Base-by-base conservation (phyloP, 2,888 invertebrate species). In the Thera obeliscata region DNA sequence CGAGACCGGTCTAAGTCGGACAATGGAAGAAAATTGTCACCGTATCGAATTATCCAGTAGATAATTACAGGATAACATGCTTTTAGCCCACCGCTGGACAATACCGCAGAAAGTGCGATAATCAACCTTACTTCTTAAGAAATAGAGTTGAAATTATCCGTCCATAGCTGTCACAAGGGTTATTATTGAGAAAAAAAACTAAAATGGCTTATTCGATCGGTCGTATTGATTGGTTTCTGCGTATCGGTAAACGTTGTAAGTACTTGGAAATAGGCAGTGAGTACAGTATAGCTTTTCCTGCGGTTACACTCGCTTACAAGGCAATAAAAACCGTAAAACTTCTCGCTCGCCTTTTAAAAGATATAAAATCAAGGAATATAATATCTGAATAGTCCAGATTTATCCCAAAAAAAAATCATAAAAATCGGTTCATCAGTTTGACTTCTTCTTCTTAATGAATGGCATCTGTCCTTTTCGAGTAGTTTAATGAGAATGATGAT, bases 201-300 rank as follows among this genome's bases (percentile, higher is more conserved):
- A 54, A 74, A 70, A 74, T 66, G 64, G 62, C 66, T 66, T 72
- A 72, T 72, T 71, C 69, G 69, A 68, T 71, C 66, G 58, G 80
- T 80, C 75, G 83, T 79, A 87, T 86, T 83, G 89, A 89, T 89
- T 84, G 83, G 84, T 79, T 88, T 88, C 89, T 86, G 79, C 81
- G 87, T 85, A 87, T 82, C 75, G 78, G 78, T 84, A 81, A 67
- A 84, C 60, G 67, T 84, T 84, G 85, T 84, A 81, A 80, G 84
- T 85, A 82, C 82, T 85, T 81, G 81, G 83, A 84, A 83, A 82
- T 83, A 75, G 73, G 75, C 71, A 49, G 61, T 12, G 11, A 12
- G 59, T 59, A 62, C 50, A 9, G 6, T 50, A 69, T 22, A 56
- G 58, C 64, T 72, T 70, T 75, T 76, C 68, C 70, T 73, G 73